These are phyloP conservation scores for Indri indri DNA, from an alignment of 2,113 vertebrate genomes.

Conservation along the genomic window DNA sequence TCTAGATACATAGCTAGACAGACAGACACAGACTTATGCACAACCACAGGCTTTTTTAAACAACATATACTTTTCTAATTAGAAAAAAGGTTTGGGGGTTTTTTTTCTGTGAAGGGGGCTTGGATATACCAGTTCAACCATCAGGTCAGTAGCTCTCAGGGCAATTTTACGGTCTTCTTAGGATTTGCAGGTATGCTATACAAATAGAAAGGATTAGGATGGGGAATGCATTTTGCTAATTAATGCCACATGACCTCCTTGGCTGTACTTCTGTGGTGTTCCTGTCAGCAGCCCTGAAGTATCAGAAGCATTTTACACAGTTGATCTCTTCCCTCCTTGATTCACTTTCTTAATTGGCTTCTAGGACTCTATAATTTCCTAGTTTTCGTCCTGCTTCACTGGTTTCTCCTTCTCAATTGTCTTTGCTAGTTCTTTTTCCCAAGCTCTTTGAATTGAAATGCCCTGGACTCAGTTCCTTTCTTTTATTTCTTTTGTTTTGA, in stretches of 20 bases:
- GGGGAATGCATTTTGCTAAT: background rate
- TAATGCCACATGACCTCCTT: background rate
- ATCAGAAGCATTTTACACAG: background rate
- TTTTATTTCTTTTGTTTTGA: background rate
- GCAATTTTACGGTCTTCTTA: background rate
- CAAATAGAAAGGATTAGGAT: background rate
- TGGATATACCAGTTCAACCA: background rate
- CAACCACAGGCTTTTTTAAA: background rate
- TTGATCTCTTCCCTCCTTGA: background rate
- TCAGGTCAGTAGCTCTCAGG: background rate
- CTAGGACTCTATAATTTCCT: background rate
- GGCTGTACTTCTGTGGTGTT: background rate
- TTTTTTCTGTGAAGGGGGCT: background rate
- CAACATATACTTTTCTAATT: background rate
- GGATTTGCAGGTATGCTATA: background rate
- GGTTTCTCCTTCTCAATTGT: background rate
- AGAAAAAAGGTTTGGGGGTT: background rate
- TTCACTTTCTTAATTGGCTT: background rate
- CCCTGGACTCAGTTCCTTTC: too few species aligned
- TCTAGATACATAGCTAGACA: background rate
- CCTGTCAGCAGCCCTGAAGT: background rate
- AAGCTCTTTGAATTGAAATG: too few species aligned
- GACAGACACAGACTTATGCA: background rate
- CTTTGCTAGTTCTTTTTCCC: background rate
- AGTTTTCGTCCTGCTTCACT: background rate